Evolutionary conservation across 2,888 invertebrate genomes (phyloP), one percentile per base, ranked within the genome.

Genomic region (Dusona sp.): DNA sequence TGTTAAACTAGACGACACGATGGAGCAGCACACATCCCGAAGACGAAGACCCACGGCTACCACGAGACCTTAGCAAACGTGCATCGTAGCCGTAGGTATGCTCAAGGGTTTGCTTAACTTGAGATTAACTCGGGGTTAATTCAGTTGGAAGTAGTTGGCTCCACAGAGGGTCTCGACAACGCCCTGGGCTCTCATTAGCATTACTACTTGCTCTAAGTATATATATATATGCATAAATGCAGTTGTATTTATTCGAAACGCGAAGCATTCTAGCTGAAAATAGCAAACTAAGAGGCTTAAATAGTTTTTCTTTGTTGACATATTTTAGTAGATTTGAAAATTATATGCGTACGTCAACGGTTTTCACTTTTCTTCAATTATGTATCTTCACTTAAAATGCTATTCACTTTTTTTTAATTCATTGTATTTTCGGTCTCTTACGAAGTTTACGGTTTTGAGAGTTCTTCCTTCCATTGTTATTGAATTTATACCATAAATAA

Each of bases 61-160:
- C 79, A 42, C 82, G 82, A 85, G 82, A 87, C 87, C 88, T 86
- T 85, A 81, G 84, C 84, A 86, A 89, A 86, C 86, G 89, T 84
- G 87, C 85, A 87, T 87, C 90, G 90, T 90, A 90, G 90, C 90
- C 91, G 90, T 89, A 90, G 91, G 91, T 92, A 92, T 93, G 91
- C 92, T 93, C 90, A 91, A 92, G 91, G 92, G 92, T 92, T 92
- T 91, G 91, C 93, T 93, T 92, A 93, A 94, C 93, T 94, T 91
- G 89, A 91, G 92, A 93, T 94, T 94, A 94, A 93, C 93, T 93
- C 91, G 92, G 91, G 92, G 92, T 92, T 94, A 94, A 94, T 93
- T 94, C 93, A 92, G 91, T 94, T 94, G 93, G 91, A 91, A 91
- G 92, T 91, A 92, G 92, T 92, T 91, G 91, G 90, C 88, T 88